phyloP scores from a whole-genome alignment of 2,797 vertebrate species.

The Falco novaeseelandiae region DNA sequence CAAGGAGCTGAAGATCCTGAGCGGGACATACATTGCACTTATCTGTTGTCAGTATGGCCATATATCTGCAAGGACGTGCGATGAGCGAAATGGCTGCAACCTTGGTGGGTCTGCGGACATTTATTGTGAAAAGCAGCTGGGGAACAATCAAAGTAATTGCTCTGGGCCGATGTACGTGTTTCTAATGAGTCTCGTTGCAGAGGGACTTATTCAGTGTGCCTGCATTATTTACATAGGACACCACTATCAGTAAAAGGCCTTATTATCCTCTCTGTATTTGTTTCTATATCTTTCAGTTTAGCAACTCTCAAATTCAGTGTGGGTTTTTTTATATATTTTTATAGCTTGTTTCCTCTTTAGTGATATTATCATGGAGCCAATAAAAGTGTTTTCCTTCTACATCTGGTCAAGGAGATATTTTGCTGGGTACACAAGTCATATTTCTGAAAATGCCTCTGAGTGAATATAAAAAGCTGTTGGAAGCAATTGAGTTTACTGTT shows the following conservation, averaged over 20 bases:
- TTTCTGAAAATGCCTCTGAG: slow-evolving; percentile 59
- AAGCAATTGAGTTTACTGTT: slow-evolving; percentile 67
- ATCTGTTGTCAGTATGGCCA: not conserved
- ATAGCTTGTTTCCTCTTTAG: slow-evolving; percentile 65
- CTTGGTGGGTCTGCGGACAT: not conserved
- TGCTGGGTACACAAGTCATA: slow-evolving; percentile 47
- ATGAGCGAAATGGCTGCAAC: not conserved
- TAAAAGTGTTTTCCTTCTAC: slow-evolving; percentile 60
- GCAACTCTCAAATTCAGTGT: slow-evolving; percentile 36
- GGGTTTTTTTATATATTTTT: slow-evolving; percentile 30
- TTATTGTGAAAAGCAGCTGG: slow-evolving; percentile 40
- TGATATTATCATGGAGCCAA: slow-evolving; percentile 62
- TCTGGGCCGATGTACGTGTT: not conserved
- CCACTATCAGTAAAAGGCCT: slow-evolving; percentile 52
- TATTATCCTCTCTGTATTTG: slow-evolving; percentile 61
- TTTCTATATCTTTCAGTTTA: slow-evolving; percentile 50
- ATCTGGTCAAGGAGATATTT: slow-evolving; percentile 70
- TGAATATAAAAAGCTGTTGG: slow-evolving; percentile 68
- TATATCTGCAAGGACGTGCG: not conserved
- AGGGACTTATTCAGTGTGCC: not conserved
- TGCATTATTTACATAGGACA: slow-evolving; percentile 60
- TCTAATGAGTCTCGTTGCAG: slow-evolving; percentile 48
- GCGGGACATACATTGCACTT: not conserved
- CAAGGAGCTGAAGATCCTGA: accelerated
- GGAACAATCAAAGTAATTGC: slow-evolving; percentile 64